These are phyloP conservation scores for Ctenosaura bakeri DNA, from an alignment of 2,797 vertebrate species.

Conservation along the genomic window DNA sequence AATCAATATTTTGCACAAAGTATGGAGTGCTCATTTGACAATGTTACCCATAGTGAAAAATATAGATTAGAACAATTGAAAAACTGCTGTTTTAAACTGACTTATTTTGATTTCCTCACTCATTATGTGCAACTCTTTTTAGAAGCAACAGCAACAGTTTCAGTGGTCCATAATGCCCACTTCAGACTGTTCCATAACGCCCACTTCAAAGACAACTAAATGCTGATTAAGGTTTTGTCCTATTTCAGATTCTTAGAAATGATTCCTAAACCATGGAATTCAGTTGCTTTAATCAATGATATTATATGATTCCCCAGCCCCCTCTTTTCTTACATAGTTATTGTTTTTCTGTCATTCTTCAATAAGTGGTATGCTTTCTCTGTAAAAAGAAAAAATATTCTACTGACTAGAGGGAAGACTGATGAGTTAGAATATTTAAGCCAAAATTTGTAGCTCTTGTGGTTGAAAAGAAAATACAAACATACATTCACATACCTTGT, in stretches of 20 bases:
- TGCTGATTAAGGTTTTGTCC: neutral
- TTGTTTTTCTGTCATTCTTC: constrained; percentile 13
- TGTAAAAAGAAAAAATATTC: neutral
- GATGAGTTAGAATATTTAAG: neutral
- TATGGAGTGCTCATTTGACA: too few species aligned
- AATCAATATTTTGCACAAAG: too few species aligned
- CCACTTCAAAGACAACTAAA: neutral
- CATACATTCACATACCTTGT: neutral
- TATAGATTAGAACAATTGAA: too few species aligned
- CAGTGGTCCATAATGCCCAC: neutral
- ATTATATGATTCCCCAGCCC: neutral
- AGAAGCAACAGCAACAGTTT: constrained; percentile 3
- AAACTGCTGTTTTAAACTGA: too few species aligned
- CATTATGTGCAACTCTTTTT: constrained; percentile 14
- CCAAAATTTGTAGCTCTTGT: neutral
- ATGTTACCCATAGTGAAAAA: too few species aligned
- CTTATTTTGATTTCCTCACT: neutral
- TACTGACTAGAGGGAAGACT: neutral
- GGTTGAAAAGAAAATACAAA: neutral
- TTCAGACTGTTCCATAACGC: neutral
- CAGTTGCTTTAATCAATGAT: constrained; percentile 2
- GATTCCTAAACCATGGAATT: constrained; percentile 9
- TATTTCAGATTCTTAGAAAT: constrained; percentile 3
- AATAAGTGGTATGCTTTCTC: neutral
- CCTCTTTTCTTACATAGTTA: neutral